Conservation (phyloP, 2,113 vertebrate species). For the Chaetops frenatus region DNA sequence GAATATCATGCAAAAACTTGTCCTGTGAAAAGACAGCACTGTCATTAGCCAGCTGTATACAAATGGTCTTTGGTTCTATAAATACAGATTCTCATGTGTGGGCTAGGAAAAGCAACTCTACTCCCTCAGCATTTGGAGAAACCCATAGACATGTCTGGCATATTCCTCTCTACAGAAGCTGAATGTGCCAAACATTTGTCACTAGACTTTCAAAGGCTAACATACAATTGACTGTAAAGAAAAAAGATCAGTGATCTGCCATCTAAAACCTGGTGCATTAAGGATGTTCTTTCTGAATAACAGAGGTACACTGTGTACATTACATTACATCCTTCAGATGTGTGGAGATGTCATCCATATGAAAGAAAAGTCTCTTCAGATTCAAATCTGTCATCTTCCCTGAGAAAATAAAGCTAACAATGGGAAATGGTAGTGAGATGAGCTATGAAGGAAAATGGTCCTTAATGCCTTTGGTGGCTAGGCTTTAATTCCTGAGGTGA, state of each 20-base stretch:
- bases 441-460: not conserved
- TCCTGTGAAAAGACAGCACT: not conserved
- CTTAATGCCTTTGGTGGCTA: not conserved
- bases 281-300: not conserved
- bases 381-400: not conserved
- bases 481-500: not conserved
- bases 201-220: not conserved
- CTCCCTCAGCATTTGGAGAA: slow-evolving; percentile 11
- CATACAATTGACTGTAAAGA: not conserved
- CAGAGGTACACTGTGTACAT: not conserved
- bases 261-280: not conserved
- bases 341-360: not conserved
- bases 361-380: not conserved
- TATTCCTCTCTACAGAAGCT: not conserved
- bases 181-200: not conserved
- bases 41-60: slow-evolving; percentile 38
- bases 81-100: not conserved
- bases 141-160: not conserved
- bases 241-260: not conserved
- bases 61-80: slow-evolving; percentile 2
- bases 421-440: not conserved
- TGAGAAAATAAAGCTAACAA: not conserved
- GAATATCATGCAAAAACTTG: not conserved
- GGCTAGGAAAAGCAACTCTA: not conserved
- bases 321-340: not conserved